Percentiles rank a stretch among this genome's conserved stretches.
Conservation (phyloP, 2,888 invertebrate genomes). For the Cephus runcator region DNA sequence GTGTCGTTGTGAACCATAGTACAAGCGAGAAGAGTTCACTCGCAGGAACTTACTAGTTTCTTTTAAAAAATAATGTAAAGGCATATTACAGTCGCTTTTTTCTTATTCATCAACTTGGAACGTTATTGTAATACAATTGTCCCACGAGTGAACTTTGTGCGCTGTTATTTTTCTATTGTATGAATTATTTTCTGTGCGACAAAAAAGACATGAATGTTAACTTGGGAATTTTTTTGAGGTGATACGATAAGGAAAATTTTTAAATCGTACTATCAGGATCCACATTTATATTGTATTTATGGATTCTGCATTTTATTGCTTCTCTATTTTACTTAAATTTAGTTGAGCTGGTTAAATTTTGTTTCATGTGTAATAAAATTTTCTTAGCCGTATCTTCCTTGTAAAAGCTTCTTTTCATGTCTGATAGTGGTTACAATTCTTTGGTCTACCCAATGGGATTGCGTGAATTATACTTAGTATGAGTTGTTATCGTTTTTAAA, state of each 20-base stretch:
- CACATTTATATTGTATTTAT: not conserved
- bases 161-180: not conserved
- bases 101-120: not conserved
- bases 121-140: not conserved
- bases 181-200: not conserved
- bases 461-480: not conserved
- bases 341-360: not conserved
- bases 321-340: not conserved
- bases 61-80: not conserved
- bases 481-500: not conserved
- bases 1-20: slow-evolving; percentile 14
- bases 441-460: not conserved
- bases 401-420: not conserved
- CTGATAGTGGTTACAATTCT: not conserved
- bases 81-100: not conserved
- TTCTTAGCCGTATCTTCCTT: not conserved
- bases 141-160: not conserved
- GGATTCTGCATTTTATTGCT: not conserved
- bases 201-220: not conserved
- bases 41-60: slow-evolving; percentile 4
- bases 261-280: not conserved
- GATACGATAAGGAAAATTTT: not conserved
- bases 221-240: not conserved
- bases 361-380: not conserved
- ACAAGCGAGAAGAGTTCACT: not conserved